Base-by-base conservation (phyloP, 2,888 invertebrate species). In the Leptopterna dolabrata region DNA sequence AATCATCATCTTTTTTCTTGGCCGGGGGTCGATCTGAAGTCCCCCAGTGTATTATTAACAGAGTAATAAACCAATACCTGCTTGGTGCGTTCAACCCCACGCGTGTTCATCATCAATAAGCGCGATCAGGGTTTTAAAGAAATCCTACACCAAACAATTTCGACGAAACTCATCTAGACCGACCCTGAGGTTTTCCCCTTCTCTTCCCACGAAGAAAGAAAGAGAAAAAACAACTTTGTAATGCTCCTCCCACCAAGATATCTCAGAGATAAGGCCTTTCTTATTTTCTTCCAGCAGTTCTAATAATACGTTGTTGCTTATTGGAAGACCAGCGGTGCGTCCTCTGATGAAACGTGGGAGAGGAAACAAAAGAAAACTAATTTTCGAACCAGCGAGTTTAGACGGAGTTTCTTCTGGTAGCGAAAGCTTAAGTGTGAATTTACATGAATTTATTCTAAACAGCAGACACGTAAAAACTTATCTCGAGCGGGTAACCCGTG, bases 361-460 rank as follows among this genome's bases (percentile, higher is more conserved):
- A 9, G 19, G 24, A 27, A 45, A 78, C 45, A 78, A 36, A 36
- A 29, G 78, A 78, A 78, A 78, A 78, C 78, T 78, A 78, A 78
- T 78, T 78, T 78, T 78, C 47, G 78, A 78, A 78, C 45, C 45
- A 19, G 78, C 45, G 24, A 43, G 36, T 7, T 36, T 36, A 36
- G 36, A 36, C 36, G 4, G 36, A 36, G 36, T 36, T 36, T 36
- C 7, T 36, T 36, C 7, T 7, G 4, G 36, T 36, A 4, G 36
- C n/a, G 36, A 36, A 4, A 2, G 36, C 36, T 7, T 7, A n/a
- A n/a, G n/a, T n/a, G n/a, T n/a, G n/a, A n/a, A n/a, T n/a, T n/a
- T n/a, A n/a, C n/a, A n/a, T n/a, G n/a, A n/a, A n/a, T n/a, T n/a
- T n/a, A n/a, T n/a, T n/a, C n/a, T n/a, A n/a, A n/a, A n/a, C n/a